A percentile compares a stretch with the other conserved stretches of the same genome.
These are phyloP conservation scores for Lepus europaeus DNA, from an alignment of 2,113 vertebrate species.

Conservation along the genomic window DNA sequence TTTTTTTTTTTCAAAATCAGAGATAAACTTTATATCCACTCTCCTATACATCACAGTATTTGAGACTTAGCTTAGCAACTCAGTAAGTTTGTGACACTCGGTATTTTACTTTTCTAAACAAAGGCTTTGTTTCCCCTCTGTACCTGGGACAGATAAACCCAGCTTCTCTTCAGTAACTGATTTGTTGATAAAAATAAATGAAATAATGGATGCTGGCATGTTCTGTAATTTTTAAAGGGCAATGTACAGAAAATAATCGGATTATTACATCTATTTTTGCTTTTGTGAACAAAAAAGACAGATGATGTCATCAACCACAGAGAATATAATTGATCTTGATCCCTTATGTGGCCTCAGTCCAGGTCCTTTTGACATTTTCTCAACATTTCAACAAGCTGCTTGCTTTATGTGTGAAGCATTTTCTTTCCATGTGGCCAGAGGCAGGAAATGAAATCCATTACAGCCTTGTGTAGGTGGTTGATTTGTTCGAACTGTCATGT, in stretches of 20 bases:
- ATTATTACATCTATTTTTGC: neutral
- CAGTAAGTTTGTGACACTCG: neutral
- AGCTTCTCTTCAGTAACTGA: neutral
- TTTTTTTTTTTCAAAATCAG: neutral
- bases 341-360: neutral
- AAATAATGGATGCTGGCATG: slow-evolving; percentile 31
- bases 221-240: slow-evolving; percentile 30
- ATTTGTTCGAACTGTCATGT: slow-evolving; percentile 76
- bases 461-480: slow-evolving; percentile 63
- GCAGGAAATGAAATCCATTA: slow-evolving; percentile 71
- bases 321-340: slow-evolving; percentile 17
- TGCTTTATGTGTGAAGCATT: slow-evolving; percentile 7
- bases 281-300: slow-evolving; percentile 17
- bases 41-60: neutral
- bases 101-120: neutral
- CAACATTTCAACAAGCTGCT: slow-evolving; percentile 31
- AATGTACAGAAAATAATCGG: neutral
- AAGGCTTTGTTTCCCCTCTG: neutral
- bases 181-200: slow-evolving; percentile 2
- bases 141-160: neutral
- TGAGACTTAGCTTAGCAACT: neutral
- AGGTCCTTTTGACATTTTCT: slow-evolving; percentile 27
- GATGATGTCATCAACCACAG: slow-evolving; percentile 34
- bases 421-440: slow-evolving; percentile 53
- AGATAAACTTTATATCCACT: neutral